These are phyloP conservation scores for Colius striatus DNA, from an alignment of 2,113 vertebrate species.

Conservation along the genomic window DNA sequence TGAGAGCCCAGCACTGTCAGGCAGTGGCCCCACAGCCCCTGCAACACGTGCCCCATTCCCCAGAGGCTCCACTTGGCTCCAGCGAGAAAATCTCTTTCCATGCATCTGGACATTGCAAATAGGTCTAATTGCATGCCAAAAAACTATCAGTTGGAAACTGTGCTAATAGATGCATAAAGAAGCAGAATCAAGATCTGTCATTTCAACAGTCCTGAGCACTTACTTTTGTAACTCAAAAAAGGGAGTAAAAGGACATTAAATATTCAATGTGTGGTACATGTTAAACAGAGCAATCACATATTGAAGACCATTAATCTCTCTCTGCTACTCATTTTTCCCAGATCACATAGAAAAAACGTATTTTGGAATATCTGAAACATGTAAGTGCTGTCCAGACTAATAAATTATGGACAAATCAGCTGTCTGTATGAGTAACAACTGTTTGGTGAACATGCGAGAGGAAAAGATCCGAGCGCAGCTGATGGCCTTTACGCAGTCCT, in stretches of 20 bases:
- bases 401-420: not conserved
- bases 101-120: not conserved
- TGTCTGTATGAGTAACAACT: not conserved
- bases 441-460: not conserved
- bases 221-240: not conserved
- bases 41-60: not conserved
- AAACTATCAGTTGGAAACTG: not conserved
- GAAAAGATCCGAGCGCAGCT: not conserved
- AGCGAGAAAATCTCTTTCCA: not conserved
- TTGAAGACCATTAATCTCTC: not conserved
- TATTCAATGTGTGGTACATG: not conserved
- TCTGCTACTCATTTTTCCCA: not conserved
- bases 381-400: not conserved
- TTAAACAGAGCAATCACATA: not conserved
- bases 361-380: not conserved
- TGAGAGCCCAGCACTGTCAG: rapidly evolving
- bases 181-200: no score
- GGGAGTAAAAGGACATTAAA: not conserved
- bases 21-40: not conserved
- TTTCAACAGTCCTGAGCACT: not conserved
- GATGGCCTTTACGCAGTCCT: not conserved
- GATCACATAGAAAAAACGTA: not conserved
- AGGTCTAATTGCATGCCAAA: not conserved
- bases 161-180: not conserved
- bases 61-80: not conserved